These are phyloP conservation scores for Ormyrus pomaceus DNA, from an alignment of 2,888 invertebrate species.

Conservation along the genomic window DNA sequence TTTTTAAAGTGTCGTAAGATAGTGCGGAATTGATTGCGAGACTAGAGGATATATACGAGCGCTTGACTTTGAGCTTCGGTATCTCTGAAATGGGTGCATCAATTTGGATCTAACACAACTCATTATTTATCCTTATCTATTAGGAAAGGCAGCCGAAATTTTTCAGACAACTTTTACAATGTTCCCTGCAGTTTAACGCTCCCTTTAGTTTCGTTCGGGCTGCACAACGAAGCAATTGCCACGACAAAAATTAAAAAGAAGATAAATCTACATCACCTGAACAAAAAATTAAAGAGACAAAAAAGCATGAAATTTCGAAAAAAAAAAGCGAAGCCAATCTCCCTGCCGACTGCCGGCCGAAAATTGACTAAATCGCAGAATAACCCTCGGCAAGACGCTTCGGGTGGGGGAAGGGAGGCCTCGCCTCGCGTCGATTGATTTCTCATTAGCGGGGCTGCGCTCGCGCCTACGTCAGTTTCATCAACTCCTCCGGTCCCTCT, in stretches of 20 bases:
- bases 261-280: too few relatives aligned
- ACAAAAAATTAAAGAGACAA: too few relatives aligned
- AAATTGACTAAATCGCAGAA: too few relatives aligned
- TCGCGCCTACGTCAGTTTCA: conserved; percentile 47
- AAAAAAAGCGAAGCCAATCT: too few relatives aligned
- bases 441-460: conserved; percentile 42
- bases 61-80: conserved; percentile 20
- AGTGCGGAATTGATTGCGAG: conserved; percentile 9
- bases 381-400: too few relatives aligned
- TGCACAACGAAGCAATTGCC: too few relatives aligned
- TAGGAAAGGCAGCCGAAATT: not conserved
- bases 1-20: not conserved
- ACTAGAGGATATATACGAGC: conserved; percentile 1
- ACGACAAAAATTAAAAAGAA: too few relatives aligned
- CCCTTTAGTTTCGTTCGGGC: not conserved
- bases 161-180: not conserved
- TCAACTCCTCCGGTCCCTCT: conserved; percentile 5
- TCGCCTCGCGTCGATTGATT: conserved; percentile 41
- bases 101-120: conserved; percentile 31
- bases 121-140: conserved; percentile 44
- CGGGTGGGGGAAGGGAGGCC: not conserved
- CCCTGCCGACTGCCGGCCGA: too few relatives aligned
- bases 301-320: too few relatives aligned
- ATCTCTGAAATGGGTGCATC: conserved; percentile 32
- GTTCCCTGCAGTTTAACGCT: not conserved